Percentiles rank a stretch among this genome's conserved stretches.
Conservation (phyloP, 2,113 vertebrate genomes). For the Panthera tigris region DNA sequence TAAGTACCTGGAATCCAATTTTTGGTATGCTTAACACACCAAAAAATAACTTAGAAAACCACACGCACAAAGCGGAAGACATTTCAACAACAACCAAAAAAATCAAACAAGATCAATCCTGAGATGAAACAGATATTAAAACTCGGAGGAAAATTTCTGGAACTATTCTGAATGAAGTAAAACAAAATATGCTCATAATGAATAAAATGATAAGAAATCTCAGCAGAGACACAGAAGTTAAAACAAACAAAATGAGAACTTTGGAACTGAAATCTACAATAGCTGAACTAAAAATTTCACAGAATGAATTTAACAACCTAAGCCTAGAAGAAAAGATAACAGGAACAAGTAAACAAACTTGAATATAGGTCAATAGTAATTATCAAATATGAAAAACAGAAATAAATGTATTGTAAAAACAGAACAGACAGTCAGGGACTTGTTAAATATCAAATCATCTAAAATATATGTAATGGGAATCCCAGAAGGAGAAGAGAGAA, state of each 20-base stretch:
- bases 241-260: not conserved
- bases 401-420: not conserved
- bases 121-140: not conserved
- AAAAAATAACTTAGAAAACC: not conserved
- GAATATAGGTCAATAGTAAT: not conserved
- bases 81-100: not conserved
- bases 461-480: not conserved
- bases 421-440: not conserved
- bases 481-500: not conserved
- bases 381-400: not conserved
- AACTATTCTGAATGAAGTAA: not conserved
- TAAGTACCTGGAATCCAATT: not conserved
- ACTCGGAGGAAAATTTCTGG: not conserved
- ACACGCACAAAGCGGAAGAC: not conserved
- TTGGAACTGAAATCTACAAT: not conserved
- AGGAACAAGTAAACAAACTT: not conserved
- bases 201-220: not conserved
- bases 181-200: not conserved
- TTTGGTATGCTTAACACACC: not conserved
- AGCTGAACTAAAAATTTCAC: not conserved
- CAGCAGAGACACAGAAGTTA: not conserved
- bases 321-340: not conserved
- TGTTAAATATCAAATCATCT: not conserved
- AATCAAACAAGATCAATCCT: not conserved
- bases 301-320: not conserved